phyloP scores from a whole-genome alignment of 2,113 vertebrate species.

The Cololabis saira region DNA sequence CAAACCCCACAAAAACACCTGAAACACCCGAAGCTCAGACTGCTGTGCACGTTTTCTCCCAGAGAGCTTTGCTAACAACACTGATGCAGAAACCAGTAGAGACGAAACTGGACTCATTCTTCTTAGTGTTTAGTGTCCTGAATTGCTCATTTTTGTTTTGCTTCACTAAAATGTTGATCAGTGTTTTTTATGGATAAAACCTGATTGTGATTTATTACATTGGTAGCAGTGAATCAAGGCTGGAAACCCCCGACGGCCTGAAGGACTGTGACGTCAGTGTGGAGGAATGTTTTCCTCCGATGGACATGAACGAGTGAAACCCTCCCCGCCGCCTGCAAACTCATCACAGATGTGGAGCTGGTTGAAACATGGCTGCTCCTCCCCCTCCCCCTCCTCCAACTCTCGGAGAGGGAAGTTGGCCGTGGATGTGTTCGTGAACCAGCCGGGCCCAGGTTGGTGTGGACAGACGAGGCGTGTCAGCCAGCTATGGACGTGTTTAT shows the following conservation, averaged over 20 bases:
- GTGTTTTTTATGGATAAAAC: too few species aligned
- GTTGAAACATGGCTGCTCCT: constrained; percentile 23
- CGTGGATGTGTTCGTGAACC: not conserved
- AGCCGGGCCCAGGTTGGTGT: constrained; percentile 46
- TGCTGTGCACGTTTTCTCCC: too few species aligned
- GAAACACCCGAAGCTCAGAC: too few species aligned
- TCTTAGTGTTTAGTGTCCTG: too few species aligned
- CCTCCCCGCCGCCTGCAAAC: not conserved
- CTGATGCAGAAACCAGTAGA: too few species aligned
- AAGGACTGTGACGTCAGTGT: constrained; percentile 12
- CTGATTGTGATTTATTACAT: too few species aligned
- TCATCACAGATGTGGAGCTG: constrained; percentile 32
- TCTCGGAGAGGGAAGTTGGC: constrained; percentile 1
- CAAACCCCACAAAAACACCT: too few species aligned
- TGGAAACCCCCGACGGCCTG: not conserved
- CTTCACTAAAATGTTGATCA: too few species aligned
- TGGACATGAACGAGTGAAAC: not conserved
- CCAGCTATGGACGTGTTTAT: constrained; percentile 55
- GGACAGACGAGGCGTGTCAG: constrained; percentile 32
- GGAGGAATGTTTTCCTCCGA: constrained; percentile 5
- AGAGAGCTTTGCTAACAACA: too few species aligned
- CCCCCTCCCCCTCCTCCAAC: not conserved
- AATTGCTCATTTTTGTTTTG: too few species aligned
- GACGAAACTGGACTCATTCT: too few species aligned
- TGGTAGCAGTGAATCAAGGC: too few species aligned